Percentiles rank a stretch among this genome's conserved stretches.
Conservation (phyloP, 1,140 invertebrate genomes). For the Caenorhabditis tropicalis region DNA sequence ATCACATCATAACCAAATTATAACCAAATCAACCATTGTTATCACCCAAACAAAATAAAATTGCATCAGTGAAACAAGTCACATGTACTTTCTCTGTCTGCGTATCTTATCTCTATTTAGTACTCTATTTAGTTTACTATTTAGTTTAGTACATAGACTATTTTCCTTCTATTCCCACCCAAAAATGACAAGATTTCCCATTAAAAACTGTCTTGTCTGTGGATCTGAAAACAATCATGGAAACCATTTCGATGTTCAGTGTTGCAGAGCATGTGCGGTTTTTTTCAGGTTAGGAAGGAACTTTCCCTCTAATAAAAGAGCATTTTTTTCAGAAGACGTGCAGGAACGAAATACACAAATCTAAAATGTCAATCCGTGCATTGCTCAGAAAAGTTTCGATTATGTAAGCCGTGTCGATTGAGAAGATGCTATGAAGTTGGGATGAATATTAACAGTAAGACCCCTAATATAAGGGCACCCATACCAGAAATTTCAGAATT, state of each 20-base stretch:
- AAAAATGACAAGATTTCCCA: background rate
- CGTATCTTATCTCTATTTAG: background rate
- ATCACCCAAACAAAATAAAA: too few species aligned
- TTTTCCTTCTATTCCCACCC: background rate
- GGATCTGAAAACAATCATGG: background rate
- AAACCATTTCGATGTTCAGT: background rate
- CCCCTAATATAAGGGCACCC: background rate
- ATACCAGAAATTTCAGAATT: background rate
- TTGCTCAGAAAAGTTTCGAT: background rate
- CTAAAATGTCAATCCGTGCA: background rate
- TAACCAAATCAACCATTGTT: too few species aligned
- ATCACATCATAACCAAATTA: too few species aligned
- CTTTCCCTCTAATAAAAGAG: background rate
- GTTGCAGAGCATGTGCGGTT: constrained; percentile 6
- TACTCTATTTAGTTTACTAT: background rate
- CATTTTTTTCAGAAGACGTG: background rate
- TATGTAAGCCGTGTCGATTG: background rate
- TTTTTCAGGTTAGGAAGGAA: constrained; percentile 29
- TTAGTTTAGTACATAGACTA: background rate
- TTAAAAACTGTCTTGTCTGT: background rate
- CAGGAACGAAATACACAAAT: background rate
- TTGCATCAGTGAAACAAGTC: background rate
- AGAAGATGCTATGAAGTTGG: background rate
- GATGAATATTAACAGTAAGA: background rate
- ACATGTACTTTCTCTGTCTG: background rate